Conservation (phyloP, 2,888 invertebrate species). For the Thera britannica region DNA sequence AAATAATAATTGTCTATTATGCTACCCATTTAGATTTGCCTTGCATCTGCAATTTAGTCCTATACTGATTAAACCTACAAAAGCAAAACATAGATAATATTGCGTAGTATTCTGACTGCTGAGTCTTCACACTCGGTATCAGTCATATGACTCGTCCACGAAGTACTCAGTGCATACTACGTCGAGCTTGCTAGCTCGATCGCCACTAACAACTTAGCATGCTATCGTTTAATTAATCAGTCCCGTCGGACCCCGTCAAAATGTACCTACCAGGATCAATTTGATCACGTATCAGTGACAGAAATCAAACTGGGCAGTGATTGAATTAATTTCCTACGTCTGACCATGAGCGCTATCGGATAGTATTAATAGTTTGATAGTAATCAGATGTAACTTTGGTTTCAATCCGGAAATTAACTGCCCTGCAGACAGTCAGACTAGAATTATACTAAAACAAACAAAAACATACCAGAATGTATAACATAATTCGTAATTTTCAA, state of each 20-base stretch:
- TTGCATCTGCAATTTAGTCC: no score
- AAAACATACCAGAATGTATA: no score
- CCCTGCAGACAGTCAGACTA: not conserved
- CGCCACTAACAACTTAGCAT: not conserved
- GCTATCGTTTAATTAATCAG: slow-evolving; percentile 17
- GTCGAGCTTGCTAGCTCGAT: not conserved
- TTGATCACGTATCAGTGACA: slow-evolving; percentile 17
- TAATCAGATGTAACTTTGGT: slow-evolving; percentile 6
- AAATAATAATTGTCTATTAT: no score
- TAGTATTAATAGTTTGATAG: not conserved
- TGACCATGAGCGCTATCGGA: not conserved
- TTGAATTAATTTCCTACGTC: slow-evolving; percentile 22
- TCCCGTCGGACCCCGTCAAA: slow-evolving; percentile 6
- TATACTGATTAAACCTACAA: no score
- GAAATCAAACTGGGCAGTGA: slow-evolving; percentile 14
- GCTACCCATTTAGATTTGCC: no score
- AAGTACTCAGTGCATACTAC: no score
- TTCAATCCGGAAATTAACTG: slow-evolving; percentile 2
- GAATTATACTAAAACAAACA: no score
- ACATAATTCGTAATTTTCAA: no score
- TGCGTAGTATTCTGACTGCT: no score
- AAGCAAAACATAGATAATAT: no score
- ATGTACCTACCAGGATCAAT: slow-evolving; percentile 9
- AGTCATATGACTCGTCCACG: no score
- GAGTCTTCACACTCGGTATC: no score